Conservation (phyloP, 2,888 invertebrate species). For the Apoderus coryli region DNA sequence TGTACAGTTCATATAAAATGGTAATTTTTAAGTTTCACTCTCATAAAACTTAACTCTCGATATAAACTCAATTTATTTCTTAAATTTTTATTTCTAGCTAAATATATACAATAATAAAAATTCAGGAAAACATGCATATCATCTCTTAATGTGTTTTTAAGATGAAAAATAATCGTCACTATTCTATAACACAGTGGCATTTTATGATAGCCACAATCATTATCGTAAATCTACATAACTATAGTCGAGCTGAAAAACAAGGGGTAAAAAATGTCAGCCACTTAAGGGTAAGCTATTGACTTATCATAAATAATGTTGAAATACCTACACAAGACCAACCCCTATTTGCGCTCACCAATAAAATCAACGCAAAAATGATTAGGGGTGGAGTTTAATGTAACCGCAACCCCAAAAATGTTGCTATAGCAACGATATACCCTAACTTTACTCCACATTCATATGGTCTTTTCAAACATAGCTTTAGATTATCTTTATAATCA, state of each 20-base stretch:
- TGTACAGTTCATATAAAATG: no score
- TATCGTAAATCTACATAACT: constrained; percentile 32
- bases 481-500: constrained; percentile 32
- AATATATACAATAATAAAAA: no score
- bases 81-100: no score
- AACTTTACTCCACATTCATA: constrained; percentile 28
- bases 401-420: constrained; percentile 28
- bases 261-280: constrained; percentile 33
- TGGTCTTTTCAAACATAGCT: constrained; percentile 26
- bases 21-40: no score
- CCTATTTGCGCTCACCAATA: constrained; percentile 24
- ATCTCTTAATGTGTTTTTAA: no score
- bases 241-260: constrained; percentile 29
- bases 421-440: constrained; percentile 30
- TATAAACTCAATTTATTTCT: no score
- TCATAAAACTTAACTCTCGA: no score
- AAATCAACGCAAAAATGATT: constrained; percentile 15
- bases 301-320: constrained; percentile 28
- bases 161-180: no score
- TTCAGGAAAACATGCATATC: no score
- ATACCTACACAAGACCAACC: constrained; percentile 22
- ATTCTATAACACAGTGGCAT: no score
- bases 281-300: constrained; percentile 32
- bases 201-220: constrained; percentile 24
- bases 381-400: constrained; percentile 24